Percentiles rank a stretch among this genome's conserved stretches.
Conservation (phyloP, 2,888 invertebrate genomes). For the Synergus itoensis region DNA sequence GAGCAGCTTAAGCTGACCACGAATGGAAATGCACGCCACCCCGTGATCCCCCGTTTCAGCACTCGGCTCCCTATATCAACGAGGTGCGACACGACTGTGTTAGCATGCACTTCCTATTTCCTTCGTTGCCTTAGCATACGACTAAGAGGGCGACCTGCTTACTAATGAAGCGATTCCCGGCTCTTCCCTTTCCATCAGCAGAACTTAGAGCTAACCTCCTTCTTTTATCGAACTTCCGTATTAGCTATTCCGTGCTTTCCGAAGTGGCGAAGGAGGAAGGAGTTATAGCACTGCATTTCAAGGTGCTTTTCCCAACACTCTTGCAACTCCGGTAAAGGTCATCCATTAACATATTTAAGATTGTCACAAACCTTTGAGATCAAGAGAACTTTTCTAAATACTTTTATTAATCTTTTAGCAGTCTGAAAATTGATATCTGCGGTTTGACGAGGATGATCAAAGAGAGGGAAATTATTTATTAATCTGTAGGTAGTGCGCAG, state of each 20-base stretch:
- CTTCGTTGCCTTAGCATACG: constrained; percentile 38
- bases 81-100: constrained; percentile 42
- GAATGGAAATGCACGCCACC: constrained; percentile 58
- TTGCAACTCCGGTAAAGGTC: neutral
- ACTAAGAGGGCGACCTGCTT: constrained; percentile 24
- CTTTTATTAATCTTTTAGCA: neutral
- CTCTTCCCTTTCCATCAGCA: constrained; percentile 32
- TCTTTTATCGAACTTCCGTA: constrained; percentile 30
- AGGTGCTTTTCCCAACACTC: neutral
- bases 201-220: constrained; percentile 4
- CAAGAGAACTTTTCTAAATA: neutral
- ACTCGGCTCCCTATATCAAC: constrained; percentile 44
- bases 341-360: neutral
- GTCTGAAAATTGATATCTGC: constrained; percentile 36
- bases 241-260: neutral
- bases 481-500: constrained; percentile 39
- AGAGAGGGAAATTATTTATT: constrained; percentile 25
- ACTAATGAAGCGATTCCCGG: constrained; percentile 46
- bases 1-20: constrained; percentile 35
- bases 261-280: neutral
- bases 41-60: constrained; percentile 49
- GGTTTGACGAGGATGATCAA: neutral
- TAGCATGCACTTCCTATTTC: constrained; percentile 51
- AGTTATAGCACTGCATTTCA: constrained; percentile 12
- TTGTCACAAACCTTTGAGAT: neutral